Evolutionary conservation across 2,888 invertebrate genomes (phyloP).

Genomic region (Lamproptera curius): DNA sequence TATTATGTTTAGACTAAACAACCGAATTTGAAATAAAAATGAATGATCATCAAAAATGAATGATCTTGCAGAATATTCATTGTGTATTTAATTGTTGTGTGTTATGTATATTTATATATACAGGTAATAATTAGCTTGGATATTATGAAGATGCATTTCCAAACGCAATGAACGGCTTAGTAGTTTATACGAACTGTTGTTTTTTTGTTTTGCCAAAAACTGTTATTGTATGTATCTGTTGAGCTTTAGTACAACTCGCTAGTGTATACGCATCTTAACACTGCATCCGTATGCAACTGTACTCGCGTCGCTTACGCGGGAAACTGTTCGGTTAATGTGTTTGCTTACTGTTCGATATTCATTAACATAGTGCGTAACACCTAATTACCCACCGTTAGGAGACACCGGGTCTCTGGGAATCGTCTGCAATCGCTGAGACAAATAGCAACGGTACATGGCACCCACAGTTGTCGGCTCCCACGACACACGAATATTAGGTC

Average conservation of each 20-base stretch:
- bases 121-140: too few relatives aligned
- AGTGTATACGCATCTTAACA: neutral
- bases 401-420: slow-evolving; percentile 23
- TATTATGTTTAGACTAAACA: too few relatives aligned
- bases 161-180: too few relatives aligned
- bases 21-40: too few relatives aligned
- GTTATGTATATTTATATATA: too few relatives aligned
- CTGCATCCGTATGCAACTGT: slow-evolving; percentile 11
- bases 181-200: too few relatives aligned
- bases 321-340: slow-evolving; percentile 15
- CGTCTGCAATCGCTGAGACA: slow-evolving; percentile 19
- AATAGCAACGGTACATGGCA: slow-evolving; percentile 24
- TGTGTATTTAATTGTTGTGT: too few relatives aligned
- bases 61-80: too few relatives aligned
- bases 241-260: slow-evolving; percentile 1
- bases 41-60: too few relatives aligned
- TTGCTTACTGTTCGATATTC: slow-evolving; percentile 20
- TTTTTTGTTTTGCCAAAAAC: too few relatives aligned
- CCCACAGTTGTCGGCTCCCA: slow-evolving; percentile 28
- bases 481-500: slow-evolving; percentile 16
- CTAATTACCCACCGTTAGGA: slow-evolving; percentile 20
- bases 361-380: slow-evolving; percentile 22
- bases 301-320: slow-evolving; percentile 1
- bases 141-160: too few relatives aligned
- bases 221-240: neutral